Evolutionary conservation across 1,140 invertebrate species (phyloP), one percentile per base, ranked within the genome.

Genomic region (Cepaea nemoralis): DNA sequence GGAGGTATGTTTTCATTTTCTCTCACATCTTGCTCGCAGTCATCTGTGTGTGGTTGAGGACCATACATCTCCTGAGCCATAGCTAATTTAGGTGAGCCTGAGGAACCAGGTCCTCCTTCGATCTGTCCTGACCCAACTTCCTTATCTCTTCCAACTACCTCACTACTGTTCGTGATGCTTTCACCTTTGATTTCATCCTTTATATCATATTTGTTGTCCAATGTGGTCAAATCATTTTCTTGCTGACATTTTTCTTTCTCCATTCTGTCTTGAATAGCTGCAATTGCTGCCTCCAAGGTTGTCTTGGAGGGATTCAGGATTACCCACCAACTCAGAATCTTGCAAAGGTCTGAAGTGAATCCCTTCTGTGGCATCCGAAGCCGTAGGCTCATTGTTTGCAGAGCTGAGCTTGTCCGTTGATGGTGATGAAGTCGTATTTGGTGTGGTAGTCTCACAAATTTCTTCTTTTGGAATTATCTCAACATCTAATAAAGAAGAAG

Each of bases 151-250:
- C 3, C 67, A 69, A 35, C 8, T 37, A 22, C 35, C 3, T 69
- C 37, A 45, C 16, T 6, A 45, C 42, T 10, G 42, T 45, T 45
- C 35, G 10, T 39, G 37, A 10, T 24, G 22, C 22, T 69, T 37
- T 69, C 67, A 6, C 67, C 37, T 66, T 35, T 63, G n/a, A 27
- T n/a, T 40, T 75, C 80, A 77, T 63, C 39, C 77, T 63, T 31
- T 6, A 19, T 35, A 48, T 27, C n/a, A 37, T n/a, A 3, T 37
- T 22, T 27, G 1, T n/a, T 14, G 31, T 50, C 39, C 33, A 37
- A 10, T 24, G 24, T 37, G 70, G 5, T 33, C 5, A 14, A 69
- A 33, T 69, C 67, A 69, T 31, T 39, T 37, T 39, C 67, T 73
- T 42, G 35, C 19, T 73, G 8, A 19, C 12, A 73, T 39, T 31